Conservation (phyloP, 2,888 invertebrate genomes). For the Gymnosoma rotundatum region DNA sequence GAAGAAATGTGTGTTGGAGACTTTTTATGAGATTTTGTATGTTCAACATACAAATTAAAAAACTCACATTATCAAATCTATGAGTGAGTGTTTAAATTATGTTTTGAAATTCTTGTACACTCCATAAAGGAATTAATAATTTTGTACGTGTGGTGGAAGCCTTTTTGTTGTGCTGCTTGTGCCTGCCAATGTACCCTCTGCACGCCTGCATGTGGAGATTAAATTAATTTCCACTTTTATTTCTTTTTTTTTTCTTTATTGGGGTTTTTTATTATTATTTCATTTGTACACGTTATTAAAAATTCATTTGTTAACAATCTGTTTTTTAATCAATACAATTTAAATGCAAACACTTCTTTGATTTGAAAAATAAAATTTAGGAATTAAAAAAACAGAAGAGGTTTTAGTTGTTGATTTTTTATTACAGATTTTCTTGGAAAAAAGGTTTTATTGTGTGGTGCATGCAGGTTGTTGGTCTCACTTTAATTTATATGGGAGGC, state of each 20-base stretch:
- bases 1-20: not conserved
- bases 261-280: constrained; percentile 32
- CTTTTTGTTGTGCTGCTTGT: constrained; percentile 2
- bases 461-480: constrained; percentile 1
- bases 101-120: constrained; percentile 20
- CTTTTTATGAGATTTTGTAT: constrained; percentile 8
- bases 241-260: constrained; percentile 17
- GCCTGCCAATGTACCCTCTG: constrained; percentile 41
- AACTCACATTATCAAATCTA: constrained; percentile 53
- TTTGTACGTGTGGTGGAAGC: not conserved
- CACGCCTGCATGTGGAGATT: constrained; percentile 65
- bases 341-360: constrained; percentile 74
- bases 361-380: constrained; percentile 47
- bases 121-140: constrained; percentile 9
- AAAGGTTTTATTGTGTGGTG: not conserved
- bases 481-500: constrained; percentile 56
- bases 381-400: not conserved
- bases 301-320: constrained; percentile 65
- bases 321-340: constrained; percentile 77
- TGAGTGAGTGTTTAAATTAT: constrained; percentile 35
- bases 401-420: constrained; percentile 17
- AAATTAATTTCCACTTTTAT: constrained; percentile 62
- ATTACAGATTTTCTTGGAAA: not conserved
- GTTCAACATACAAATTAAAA: constrained; percentile 29
- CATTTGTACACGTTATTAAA: constrained; percentile 50